Base-by-base conservation (phyloP, 1,140 invertebrate genomes). In the Drosophila asahinai region DNA sequence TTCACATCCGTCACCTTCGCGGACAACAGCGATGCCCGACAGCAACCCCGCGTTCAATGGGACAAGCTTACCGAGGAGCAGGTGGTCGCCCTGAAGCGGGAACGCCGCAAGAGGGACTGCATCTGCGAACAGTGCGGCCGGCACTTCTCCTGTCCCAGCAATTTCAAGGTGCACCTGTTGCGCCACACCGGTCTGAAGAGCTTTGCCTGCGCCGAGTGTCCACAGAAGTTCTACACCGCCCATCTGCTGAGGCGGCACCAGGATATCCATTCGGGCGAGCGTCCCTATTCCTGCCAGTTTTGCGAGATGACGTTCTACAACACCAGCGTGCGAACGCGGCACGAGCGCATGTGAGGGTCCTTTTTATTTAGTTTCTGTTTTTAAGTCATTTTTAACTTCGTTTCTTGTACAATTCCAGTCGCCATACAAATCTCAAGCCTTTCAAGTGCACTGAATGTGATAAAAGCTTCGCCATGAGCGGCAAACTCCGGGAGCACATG, bases 391-490 rank as follows among this genome's bases (percentile, higher is more conserved):
- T 2, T 2, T 2, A 40, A 4, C 45, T 30, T 22, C 54, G n/a
- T 17, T 19, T 15, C 17, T 51, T 19, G 5, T 3, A 30, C 0
- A 22, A 9, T 60, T 40, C 0, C 36, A 89, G 84, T 19, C 84
- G 74, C 8, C 84, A 89, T n/a, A 90, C 84, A 3, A 71, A 78
- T 27, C 68, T 76, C 4, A 99, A 99, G 94, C 99, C 99, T 15
- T 99, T 99, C 95, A 99, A 99, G 94, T 99, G 99, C 95, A 97
- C 97, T 30, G 98, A 99, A 93, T 99, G 99, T 94, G 97, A 97
- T 80, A 99, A 99, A 94, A 97, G 98, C 72, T 99, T 99, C 94
- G 98, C 98, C 78, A 99, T 99, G 94, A 98, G 97, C 92, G 99
- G 98, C 78, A 99, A 99, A 95, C 95, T 99, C 83, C 98, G 98